These are phyloP conservation scores for Perdita meconis DNA, from an alignment of 2,888 invertebrate species.

Conservation along the genomic window DNA sequence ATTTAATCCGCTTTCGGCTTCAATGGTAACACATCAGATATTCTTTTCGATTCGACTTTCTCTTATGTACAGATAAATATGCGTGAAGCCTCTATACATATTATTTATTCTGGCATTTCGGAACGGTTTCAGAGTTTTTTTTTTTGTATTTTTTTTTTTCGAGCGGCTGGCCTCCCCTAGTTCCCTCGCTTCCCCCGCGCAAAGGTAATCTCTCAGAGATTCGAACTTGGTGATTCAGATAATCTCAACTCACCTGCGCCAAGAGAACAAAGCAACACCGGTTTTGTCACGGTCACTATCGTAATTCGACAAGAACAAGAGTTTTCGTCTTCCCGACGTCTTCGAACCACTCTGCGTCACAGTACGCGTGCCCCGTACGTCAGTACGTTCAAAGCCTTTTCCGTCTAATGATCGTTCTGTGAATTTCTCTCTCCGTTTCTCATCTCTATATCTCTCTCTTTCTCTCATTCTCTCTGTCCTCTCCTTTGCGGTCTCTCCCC, in stretches of 20 bases:
- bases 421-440: constrained; percentile 7
- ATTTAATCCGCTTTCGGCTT: constrained; percentile 58
- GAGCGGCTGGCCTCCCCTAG: constrained; percentile 84
- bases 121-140: constrained; percentile 50
- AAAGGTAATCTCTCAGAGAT: constrained; percentile 81
- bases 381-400: constrained; percentile 30
- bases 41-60: constrained; percentile 61
- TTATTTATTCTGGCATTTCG: constrained; percentile 51
- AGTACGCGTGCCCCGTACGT: constrained; percentile 61
- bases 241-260: constrained; percentile 84
- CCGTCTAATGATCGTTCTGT: constrained; percentile 26
- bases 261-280: constrained; percentile 82
- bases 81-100: constrained; percentile 35
- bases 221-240: constrained; percentile 83
- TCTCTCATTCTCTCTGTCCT: constrained; percentile 19
- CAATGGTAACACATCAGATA: constrained; percentile 58
- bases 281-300: constrained; percentile 77
- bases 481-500: neutral
- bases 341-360: constrained; percentile 70
- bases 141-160: too few relatives aligned
- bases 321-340: constrained; percentile 71
- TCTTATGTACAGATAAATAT: constrained; percentile 46
- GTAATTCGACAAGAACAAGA: too few relatives aligned
- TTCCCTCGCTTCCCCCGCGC: constrained; percentile 84
- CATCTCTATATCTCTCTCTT: neutral